phyloP scores from a whole-genome alignment of 2,797 vertebrate species.

The Capromys pilorides region DNA sequence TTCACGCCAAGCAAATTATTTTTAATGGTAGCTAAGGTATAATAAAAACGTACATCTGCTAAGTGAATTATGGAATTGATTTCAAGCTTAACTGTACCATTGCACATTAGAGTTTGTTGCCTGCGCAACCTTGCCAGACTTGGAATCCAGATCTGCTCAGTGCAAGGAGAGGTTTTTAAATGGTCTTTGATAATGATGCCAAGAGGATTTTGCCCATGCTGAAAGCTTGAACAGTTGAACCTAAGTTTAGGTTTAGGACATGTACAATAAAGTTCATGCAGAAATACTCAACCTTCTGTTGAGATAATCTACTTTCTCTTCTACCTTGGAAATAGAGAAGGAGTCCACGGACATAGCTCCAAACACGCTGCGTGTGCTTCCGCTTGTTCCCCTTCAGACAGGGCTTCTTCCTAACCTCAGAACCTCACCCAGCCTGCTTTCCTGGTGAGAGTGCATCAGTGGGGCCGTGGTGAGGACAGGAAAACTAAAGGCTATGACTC shows the following conservation, averaged over 20 bases:
- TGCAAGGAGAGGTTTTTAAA: not conserved
- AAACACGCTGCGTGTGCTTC: accelerated
- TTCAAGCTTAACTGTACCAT: not conserved
- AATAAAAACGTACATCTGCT: slow-evolving; percentile 29
- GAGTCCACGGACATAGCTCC: not conserved
- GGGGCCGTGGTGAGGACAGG: not conserved
- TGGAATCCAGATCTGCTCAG: slow-evolving; percentile 15
- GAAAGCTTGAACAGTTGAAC: not conserved
- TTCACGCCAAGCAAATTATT: slow-evolving; percentile 17
- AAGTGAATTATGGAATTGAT: not conserved
- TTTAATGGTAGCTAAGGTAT: not conserved
- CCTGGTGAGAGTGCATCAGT: not conserved
- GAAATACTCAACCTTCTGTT: too few relatives aligned
- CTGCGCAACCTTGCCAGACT: not conserved
- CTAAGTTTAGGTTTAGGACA: not conserved
- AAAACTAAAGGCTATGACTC: not conserved
- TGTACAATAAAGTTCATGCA: too few relatives aligned
- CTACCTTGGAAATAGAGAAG: not conserved
- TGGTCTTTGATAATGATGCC: not conserved
- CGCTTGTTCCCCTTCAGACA: not conserved
- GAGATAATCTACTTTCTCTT: too few relatives aligned
- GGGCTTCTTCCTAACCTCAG: not conserved
- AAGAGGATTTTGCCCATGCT: not conserved
- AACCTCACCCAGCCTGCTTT: not conserved
- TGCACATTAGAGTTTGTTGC: not conserved